A percentile compares a stretch with the other conserved stretches of the same genome.
Evolutionary conservation across 2,113 vertebrate genomes (phyloP).

Genomic region (Emydura subglobosa): DNA sequence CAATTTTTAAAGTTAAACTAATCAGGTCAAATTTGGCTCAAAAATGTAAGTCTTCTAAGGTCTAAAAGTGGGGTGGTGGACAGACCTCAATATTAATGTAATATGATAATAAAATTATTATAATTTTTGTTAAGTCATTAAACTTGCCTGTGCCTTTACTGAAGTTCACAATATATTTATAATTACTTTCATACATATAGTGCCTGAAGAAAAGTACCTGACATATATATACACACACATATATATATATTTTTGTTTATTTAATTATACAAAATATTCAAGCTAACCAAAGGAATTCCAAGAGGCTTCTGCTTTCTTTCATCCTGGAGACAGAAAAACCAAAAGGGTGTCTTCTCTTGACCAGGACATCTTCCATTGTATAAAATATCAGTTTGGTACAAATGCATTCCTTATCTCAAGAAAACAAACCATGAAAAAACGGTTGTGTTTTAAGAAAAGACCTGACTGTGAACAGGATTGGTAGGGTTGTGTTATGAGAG

Average conservation of each 20-base stretch:
- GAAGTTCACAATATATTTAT: not conserved
- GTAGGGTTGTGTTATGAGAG: not conserved
- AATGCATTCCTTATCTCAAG: not conserved
- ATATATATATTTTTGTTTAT: not conserved
- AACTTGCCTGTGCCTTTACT: not conserved
- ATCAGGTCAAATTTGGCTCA: not conserved
- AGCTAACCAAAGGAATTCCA: not conserved
- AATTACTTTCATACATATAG: not conserved
- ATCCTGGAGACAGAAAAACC: not conserved
- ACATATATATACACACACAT: not conserved
- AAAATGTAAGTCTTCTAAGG: not conserved
- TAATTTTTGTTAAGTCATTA: not conserved
- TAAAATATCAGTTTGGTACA: not conserved
- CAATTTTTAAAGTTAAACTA: not conserved
- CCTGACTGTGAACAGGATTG: not conserved
- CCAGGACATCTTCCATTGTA: not conserved
- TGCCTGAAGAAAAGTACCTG: not conserved
- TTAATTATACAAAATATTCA: not conserved
- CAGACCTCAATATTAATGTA: not conserved
- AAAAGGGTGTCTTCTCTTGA: not conserved
- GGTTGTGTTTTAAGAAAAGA: not conserved
- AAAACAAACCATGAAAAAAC: too few species aligned
- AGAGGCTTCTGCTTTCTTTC: not conserved
- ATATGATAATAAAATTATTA: not conserved
- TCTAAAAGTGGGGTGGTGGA: accelerated